Conservation (phyloP, 2,888 invertebrate species). For the Polydrusus tereticollis region DNA sequence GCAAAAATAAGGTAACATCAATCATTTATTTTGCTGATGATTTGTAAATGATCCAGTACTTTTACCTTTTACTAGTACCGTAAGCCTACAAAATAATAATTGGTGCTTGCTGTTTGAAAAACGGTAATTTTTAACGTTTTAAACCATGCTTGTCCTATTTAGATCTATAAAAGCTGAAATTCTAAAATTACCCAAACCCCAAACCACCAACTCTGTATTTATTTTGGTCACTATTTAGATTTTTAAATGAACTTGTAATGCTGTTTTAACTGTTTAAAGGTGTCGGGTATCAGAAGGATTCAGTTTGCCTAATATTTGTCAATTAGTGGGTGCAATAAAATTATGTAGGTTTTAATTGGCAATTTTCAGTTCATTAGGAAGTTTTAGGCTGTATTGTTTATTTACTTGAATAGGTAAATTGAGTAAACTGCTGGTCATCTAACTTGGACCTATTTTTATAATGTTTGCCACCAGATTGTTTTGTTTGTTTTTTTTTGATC, state of each 20-base stretch:
- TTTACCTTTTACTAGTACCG: conserved; percentile 41
- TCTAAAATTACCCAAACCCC: conserved; percentile 14
- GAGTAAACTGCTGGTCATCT: too few relatives aligned
- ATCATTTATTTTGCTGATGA: neutral
- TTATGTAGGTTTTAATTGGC: too few relatives aligned
- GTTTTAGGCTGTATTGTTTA: too few relatives aligned
- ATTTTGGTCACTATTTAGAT: neutral
- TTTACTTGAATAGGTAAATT: too few relatives aligned
- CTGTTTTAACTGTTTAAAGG: neutral
- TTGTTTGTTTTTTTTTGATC: too few relatives aligned
- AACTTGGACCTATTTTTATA: too few relatives aligned
- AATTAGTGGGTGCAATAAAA: neutral
- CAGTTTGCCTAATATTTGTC: neutral
- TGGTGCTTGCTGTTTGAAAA: conserved; percentile 20
- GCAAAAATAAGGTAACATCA: conserved; percentile 26
- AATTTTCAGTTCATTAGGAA: too few relatives aligned
- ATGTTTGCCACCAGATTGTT: too few relatives aligned
- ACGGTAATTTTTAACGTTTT: conserved; percentile 11
- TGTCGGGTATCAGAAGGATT: neutral
- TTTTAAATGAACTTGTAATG: neutral
- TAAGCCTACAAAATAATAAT: conserved; percentile 26
- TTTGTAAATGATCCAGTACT: conserved; percentile 25
- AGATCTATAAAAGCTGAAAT: neutral
- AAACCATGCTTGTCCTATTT: conserved; percentile 23
- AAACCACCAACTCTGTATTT: neutral